These are phyloP conservation scores for Euplexia lucipara DNA, from an alignment of 2,888 invertebrate genomes.

Conservation along the genomic window DNA sequence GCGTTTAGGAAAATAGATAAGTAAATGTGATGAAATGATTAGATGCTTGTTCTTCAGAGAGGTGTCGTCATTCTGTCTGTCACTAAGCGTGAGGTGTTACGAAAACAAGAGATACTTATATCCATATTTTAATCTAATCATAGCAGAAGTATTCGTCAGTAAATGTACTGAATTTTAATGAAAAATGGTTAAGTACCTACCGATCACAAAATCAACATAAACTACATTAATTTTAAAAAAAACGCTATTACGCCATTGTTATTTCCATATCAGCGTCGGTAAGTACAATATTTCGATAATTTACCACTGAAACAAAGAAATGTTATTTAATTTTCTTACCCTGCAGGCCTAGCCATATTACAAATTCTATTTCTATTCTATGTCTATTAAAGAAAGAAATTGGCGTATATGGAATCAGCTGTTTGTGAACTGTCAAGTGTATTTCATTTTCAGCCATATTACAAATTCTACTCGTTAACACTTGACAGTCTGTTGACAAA, in stretches of 20 bases:
- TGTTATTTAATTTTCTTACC: no score
- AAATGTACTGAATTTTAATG: slow-evolving; percentile 25
- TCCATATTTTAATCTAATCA: background rate
- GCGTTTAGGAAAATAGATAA: background rate
- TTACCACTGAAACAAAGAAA: no score
- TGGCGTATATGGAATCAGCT: no score
- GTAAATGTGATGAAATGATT: background rate
- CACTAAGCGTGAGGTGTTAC: background rate
- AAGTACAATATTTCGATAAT: no score
- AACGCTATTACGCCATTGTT: background rate
- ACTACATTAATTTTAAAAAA: background rate
- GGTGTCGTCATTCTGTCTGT: background rate
- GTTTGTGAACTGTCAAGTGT: no score
- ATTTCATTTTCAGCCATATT: no score
- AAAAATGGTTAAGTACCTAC: background rate
- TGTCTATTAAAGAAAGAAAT: no score
- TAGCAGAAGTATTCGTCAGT: slow-evolving; percentile 5
- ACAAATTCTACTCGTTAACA: no score
- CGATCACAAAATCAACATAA: slow-evolving; percentile 11
- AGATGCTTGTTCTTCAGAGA: background rate
- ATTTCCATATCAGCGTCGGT: no score
- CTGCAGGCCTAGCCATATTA: no score
- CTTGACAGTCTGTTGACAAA: no score
- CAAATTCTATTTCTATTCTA: no score
- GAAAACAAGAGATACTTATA: background rate